phyloP scores from a whole-genome alignment of 2,797 vertebrate species.

The Cuniculus paca region DNA sequence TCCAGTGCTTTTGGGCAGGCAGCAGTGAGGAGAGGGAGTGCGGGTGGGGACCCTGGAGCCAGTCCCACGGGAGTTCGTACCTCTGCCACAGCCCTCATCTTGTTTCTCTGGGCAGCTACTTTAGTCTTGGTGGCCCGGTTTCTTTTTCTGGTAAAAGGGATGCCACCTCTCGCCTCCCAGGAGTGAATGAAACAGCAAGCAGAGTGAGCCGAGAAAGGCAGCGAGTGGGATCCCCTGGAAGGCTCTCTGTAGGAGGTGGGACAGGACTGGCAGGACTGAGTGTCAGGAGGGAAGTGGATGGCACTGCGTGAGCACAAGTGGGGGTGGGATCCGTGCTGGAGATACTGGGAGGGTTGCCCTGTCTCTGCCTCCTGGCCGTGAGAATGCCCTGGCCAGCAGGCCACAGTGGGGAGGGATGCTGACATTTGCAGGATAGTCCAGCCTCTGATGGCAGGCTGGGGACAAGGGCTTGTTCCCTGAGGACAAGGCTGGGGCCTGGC shows the following conservation, averaged over 20 bases:
- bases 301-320: constrained; percentile 15
- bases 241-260: constrained; percentile 71
- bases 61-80: fast-evolving
- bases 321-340: not conserved
- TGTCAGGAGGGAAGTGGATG: not conserved
- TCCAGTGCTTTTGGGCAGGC: fast-evolving
- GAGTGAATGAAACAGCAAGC: constrained; percentile 60
- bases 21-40: not conserved
- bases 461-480: not conserved
- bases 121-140: constrained; percentile 25
- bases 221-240: constrained; percentile 64
- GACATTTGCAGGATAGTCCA: not conserved
- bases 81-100: too few relatives aligned
- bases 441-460: not conserved
- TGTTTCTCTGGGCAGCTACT: not conserved
- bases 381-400: not conserved
- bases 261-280: constrained; percentile 11
- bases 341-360: not conserved
- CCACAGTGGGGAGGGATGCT: not conserved
- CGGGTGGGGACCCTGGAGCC: not conserved
- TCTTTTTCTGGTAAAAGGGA: not conserved
- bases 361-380: not conserved
- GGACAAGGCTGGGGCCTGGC: not conserved
- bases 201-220: constrained; percentile 6
- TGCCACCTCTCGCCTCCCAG: constrained; percentile 12